Evolutionary conservation across 2,113 vertebrate genomes (phyloP).

Genomic region (Anseranas semipalmata): DNA sequence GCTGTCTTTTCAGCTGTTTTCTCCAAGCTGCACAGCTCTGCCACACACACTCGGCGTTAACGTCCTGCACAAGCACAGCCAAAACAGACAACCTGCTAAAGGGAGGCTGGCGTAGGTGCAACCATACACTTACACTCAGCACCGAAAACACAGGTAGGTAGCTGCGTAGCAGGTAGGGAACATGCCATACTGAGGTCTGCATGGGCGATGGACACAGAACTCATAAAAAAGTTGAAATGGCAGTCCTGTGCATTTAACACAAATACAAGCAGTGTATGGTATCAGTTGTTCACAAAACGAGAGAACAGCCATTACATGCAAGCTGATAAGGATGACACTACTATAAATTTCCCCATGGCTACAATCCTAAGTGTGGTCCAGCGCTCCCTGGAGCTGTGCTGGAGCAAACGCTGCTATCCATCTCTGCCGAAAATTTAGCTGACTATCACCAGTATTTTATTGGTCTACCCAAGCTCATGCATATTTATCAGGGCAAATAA

Average conservation of each 20-base stretch:
- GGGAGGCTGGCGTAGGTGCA: not conserved
- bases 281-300: not conserved
- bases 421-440: not conserved
- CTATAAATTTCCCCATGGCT: not conserved
- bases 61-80: not conserved
- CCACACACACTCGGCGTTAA: accelerated
- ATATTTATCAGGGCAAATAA: not conserved
- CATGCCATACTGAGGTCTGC: accelerated
- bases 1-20: not conserved
- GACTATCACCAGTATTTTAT: not conserved
- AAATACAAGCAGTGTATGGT: not conserved
- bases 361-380: not conserved
- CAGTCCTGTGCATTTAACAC: not conserved
- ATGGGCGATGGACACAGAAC: not conserved
- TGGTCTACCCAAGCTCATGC: not conserved
- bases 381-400: not conserved
- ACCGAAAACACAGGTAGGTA: not conserved
- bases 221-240: not conserved
- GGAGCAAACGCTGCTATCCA: not conserved
- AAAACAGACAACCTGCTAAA: not conserved
- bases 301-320: not conserved
- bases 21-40: not conserved
- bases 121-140: not conserved
- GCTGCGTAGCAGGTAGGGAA: not conserved
- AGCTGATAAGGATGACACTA: not conserved